Evolutionary conservation across 2,888 invertebrate species (phyloP).

Genomic region (Luperina testacea): DNA sequence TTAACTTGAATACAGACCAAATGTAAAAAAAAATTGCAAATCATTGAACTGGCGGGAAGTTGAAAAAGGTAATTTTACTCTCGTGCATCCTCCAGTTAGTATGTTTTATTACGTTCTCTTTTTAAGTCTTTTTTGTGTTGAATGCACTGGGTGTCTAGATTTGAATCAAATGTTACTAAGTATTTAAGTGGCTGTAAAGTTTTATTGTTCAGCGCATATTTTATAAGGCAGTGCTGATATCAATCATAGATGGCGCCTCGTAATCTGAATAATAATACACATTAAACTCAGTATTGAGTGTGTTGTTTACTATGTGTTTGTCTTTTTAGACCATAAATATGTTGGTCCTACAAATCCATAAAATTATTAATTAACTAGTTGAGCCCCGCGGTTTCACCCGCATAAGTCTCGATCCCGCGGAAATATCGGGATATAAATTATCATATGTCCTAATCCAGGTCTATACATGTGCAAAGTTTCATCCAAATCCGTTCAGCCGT

Average conservation of each 20-base stretch:
- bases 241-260: conserved; percentile 6
- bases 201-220: conserved; percentile 17
- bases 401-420: not conserved
- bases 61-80: conserved; percentile 21
- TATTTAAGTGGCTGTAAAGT: not conserved
- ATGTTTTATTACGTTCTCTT: conserved; percentile 13
- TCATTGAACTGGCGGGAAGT: conserved; percentile 29
- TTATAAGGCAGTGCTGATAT: not conserved
- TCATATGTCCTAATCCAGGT: not conserved
- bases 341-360: not conserved
- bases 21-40: conserved; percentile 45
- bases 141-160: conserved; percentile 1
- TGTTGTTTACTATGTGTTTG: not conserved
- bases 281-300: not conserved
- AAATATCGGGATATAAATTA: not conserved
- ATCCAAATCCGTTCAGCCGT: not conserved
- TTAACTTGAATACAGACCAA: conserved; percentile 13
- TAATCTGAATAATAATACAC: conserved; percentile 18
- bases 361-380: not conserved
- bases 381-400: not conserved
- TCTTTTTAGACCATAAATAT: not conserved
- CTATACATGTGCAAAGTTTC: not conserved
- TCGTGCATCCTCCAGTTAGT: not conserved
- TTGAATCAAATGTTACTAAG: not conserved
- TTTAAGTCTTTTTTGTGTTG: not conserved